phyloP scores from a whole-genome alignment of 2,888 invertebrate genomes.

The Drosophila nr. medialis region DNA sequence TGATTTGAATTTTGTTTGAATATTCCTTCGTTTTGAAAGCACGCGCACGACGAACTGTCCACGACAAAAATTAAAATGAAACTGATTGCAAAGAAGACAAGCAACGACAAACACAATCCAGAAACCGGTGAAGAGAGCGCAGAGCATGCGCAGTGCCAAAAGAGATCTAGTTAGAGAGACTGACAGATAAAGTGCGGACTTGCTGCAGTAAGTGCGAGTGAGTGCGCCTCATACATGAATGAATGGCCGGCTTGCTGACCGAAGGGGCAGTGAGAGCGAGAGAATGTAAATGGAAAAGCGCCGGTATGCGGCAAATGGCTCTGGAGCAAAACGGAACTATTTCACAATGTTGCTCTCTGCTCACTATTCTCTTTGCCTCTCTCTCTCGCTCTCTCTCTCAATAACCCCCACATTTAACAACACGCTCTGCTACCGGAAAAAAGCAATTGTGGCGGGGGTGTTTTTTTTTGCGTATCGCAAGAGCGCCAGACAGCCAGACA shows the following conservation, averaged over 20 bases:
- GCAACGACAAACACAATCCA: constrained; percentile 57
- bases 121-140: constrained; percentile 48
- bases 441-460: constrained; percentile 62
- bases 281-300: constrained; percentile 60
- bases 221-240: constrained; percentile 38
- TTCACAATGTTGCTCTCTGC: constrained; percentile 14
- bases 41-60: constrained; percentile 63
- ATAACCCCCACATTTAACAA: constrained; percentile 39
- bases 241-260: constrained; percentile 57
- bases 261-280: constrained; percentile 33
- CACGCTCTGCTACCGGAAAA: constrained; percentile 50
- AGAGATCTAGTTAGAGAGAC: constrained; percentile 12
- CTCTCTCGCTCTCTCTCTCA: not conserved
- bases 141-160: constrained; percentile 39
- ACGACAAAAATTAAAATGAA: constrained; percentile 74
- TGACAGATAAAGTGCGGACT: constrained; percentile 18
- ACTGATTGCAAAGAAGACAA: constrained; percentile 52
- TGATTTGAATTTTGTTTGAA: constrained; percentile 55
- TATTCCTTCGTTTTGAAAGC: constrained; percentile 40
- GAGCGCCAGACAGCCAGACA: constrained; percentile 17
- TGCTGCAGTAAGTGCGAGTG: constrained; percentile 33
- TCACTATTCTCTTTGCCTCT: constrained; percentile 8
- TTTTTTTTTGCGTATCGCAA: constrained; percentile 44
- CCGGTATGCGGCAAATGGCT: constrained; percentile 57
- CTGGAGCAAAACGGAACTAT: constrained; percentile 58